Evolutionary conservation across 2,888 invertebrate genomes (phyloP).

Genomic region (Pocota personata): DNA sequence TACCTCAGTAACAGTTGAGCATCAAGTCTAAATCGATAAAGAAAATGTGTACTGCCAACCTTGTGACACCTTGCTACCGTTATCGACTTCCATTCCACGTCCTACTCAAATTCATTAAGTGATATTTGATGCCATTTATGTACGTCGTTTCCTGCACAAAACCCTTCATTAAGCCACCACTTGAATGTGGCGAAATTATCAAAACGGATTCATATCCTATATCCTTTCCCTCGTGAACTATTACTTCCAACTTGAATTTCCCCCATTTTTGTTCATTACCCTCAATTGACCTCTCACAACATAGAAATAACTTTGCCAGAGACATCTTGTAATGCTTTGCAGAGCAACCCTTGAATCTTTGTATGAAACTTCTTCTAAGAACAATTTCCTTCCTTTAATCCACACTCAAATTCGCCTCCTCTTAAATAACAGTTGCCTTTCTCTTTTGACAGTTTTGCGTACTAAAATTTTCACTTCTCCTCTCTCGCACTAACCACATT

Average conservation of each 20-base stretch:
- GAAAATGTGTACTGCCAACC: neutral
- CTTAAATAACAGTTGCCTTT: constrained; percentile 48
- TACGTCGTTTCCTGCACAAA: neutral
- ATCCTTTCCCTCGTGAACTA: neutral
- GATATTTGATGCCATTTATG: neutral
- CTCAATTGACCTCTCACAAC: constrained; percentile 28
- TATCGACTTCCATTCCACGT: neutral
- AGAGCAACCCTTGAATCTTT: constrained; percentile 11
- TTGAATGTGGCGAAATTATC: constrained; percentile 8
- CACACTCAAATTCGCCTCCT: constrained; percentile 52
- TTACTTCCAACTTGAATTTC: constrained; percentile 2
- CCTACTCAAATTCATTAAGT: neutral
- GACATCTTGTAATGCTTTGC: constrained; percentile 12
- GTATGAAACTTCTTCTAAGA: neutral
- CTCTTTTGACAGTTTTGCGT: constrained; percentile 64
- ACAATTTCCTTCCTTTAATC: constrained; percentile 38
- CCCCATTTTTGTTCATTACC: constrained; percentile 34
- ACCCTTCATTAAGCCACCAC: constrained; percentile 17
- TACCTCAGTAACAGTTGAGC: no score
- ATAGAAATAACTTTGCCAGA: neutral
- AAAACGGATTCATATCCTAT: constrained; percentile 7
- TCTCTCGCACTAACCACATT: constrained; percentile 64
- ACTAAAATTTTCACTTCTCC: constrained; percentile 68
- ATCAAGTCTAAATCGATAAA: neutral
- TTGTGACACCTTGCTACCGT: neutral